These are phyloP conservation scores for Drosophila novamexicana DNA, from an alignment of 1,140 invertebrate species.

Conservation along the genomic window DNA sequence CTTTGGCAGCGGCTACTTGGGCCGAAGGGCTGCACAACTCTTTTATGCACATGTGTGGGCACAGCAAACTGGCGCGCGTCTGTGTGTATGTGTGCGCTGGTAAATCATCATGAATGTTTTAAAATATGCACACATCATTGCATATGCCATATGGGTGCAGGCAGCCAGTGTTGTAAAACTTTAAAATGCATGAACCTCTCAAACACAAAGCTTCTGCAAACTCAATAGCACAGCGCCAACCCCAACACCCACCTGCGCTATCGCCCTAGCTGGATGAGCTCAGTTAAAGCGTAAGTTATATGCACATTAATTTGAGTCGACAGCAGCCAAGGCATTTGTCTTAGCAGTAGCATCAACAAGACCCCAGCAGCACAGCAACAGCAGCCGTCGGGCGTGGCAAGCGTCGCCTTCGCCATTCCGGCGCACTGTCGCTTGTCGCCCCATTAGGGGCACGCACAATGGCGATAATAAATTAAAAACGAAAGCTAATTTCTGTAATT, in stretches of 20 bases:
- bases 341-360: constrained; percentile 56
- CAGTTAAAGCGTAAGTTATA: constrained; percentile 76
- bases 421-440: constrained; percentile 61
- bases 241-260: neutral
- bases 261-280: constrained; percentile 11
- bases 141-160: constrained; percentile 42
- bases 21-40: constrained; percentile 45
- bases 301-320: constrained; percentile 75
- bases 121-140: constrained; percentile 75
- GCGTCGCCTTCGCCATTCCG: constrained; percentile 24
- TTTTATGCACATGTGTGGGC: constrained; percentile 41
- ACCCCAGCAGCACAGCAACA: constrained; percentile 7
- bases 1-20: constrained; percentile 39
- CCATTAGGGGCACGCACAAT: constrained; percentile 79
- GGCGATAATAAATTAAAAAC: constrained; percentile 81
- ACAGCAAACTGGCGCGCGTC: constrained; percentile 4
- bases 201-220: constrained; percentile 64
- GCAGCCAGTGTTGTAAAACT: constrained; percentile 31
- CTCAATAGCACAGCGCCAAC: constrained; percentile 48
- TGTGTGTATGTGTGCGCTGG: constrained; percentile 51
- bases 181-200: constrained; percentile 74
- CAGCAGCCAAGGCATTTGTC: constrained; percentile 76
- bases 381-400: constrained; percentile 12
- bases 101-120: constrained; percentile 79
- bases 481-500: constrained; percentile 83